These are phyloP conservation scores for Trimorus sp. DNA, from an alignment of 2,888 invertebrate genomes.

Conservation along the genomic window DNA sequence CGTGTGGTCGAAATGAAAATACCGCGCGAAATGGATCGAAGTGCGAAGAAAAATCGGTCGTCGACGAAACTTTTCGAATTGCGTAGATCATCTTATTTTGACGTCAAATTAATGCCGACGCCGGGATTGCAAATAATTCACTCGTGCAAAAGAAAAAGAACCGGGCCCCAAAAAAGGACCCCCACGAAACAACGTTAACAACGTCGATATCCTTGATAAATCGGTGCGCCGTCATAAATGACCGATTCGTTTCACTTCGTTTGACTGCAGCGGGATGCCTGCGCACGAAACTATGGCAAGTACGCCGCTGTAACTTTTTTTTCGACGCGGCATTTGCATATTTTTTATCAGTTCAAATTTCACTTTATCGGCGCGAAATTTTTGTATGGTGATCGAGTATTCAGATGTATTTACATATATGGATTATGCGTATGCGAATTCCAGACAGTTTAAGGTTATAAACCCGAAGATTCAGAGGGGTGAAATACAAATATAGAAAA, in stretches of 20 bases:
- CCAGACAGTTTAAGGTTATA: too few species aligned
- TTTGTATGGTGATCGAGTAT: too few species aligned
- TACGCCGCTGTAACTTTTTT: constrained; percentile 3
- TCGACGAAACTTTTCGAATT: too few species aligned
- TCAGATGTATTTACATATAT: too few species aligned
- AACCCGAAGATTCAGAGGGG: too few species aligned
- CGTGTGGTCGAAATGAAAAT: too few species aligned
- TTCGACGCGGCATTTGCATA: neutral
- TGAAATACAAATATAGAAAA: too few species aligned
- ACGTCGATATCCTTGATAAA: constrained; percentile 59
- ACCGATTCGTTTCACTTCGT: constrained; percentile 58
- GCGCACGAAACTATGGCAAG: constrained; percentile 33
- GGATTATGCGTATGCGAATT: too few species aligned
- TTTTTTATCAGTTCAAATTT: neutral
- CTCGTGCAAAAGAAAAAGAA: constrained; percentile 51
- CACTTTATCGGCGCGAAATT: neutral
- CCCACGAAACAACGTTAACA: constrained; percentile 49
- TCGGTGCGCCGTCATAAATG: constrained; percentile 56
- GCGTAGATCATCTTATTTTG: constrained; percentile 46
- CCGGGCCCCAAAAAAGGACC: neutral
- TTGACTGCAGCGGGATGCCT: constrained; percentile 56
- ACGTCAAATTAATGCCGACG: constrained; percentile 50
- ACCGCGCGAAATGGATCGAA: too few species aligned
- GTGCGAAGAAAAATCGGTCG: too few species aligned
- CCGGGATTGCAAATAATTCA: constrained; percentile 48